Percentiles rank a stretch among this genome's conserved stretches.
Evolutionary conservation across 2,113 vertebrate genomes (phyloP).

Genomic region (Pao palembangensis): DNA sequence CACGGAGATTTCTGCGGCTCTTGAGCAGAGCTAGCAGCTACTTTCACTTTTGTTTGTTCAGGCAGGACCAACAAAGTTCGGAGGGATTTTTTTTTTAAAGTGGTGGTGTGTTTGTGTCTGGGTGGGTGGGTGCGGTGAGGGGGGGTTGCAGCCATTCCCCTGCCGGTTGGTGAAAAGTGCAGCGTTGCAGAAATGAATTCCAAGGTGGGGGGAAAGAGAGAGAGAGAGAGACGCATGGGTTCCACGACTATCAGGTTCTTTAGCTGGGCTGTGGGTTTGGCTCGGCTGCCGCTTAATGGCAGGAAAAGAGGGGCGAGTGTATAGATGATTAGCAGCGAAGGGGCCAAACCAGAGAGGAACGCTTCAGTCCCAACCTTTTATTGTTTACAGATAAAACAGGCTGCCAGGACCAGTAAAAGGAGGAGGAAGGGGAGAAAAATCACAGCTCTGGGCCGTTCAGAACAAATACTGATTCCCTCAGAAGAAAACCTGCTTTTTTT

Average conservation of each 20-base stretch:
- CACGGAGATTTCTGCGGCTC: no score
- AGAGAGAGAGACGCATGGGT: slow-evolving; percentile 52
- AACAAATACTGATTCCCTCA: slow-evolving; percentile 54
- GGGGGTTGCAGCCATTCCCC: slow-evolving; percentile 64
- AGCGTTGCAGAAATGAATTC: slow-evolving; percentile 73
- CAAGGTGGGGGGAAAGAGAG: slow-evolving; percentile 47
- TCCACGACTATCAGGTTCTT: slow-evolving; percentile 80
- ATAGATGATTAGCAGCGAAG: slow-evolving; percentile 68
- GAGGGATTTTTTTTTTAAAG: slow-evolving; percentile 35
- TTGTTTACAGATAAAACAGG: slow-evolving; percentile 70
- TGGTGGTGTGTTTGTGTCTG: slow-evolving; percentile 54
- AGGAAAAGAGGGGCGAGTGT: slow-evolving; percentile 63
- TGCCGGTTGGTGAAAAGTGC: slow-evolving; percentile 74
- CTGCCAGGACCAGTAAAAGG: slow-evolving; percentile 43
- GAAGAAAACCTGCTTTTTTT: slow-evolving; percentile 60
- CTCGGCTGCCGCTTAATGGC: slow-evolving; percentile 58
- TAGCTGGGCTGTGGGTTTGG: slow-evolving; percentile 70
- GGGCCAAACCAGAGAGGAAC: slow-evolving; percentile 69
- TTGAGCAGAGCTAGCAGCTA: slow-evolving; percentile 4
- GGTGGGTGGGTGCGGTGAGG: slow-evolving; percentile 30
- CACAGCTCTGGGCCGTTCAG: slow-evolving; percentile 43
- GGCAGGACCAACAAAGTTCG: slow-evolving; percentile 18
- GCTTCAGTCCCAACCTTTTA: slow-evolving; percentile 59
- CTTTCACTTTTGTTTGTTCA: slow-evolving; percentile 19
- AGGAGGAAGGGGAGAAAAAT: slow-evolving; percentile 56